A percentile compares a stretch with the other conserved stretches of the same genome.
Evolutionary conservation across 2,113 vertebrate genomes (phyloP).

Genomic region (Vidua macroura): DNA sequence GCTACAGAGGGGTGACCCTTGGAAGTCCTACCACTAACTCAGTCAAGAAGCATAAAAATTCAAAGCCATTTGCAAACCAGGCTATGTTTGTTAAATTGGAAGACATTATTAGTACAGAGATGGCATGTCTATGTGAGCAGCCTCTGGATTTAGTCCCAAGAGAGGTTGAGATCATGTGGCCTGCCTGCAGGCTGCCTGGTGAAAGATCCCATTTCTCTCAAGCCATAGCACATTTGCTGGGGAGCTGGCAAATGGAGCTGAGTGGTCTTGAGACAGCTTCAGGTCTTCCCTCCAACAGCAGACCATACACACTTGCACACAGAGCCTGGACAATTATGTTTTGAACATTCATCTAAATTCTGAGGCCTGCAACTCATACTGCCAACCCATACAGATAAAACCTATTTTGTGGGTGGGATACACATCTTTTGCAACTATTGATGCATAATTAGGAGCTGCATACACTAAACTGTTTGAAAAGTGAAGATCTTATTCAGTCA

Average conservation of each 20-base stretch:
- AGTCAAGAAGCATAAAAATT: background rate
- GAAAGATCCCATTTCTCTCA: background rate
- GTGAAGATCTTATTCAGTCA: background rate
- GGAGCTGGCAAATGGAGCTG: background rate
- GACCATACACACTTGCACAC: background rate
- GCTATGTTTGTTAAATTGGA: background rate
- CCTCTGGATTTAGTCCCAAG: background rate
- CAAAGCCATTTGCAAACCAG: background rate
- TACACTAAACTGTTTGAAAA: background rate
- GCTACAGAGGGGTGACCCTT: background rate
- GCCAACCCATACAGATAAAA: background rate
- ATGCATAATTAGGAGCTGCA: background rate
- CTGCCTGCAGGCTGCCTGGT: background rate
- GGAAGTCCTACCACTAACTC: background rate
- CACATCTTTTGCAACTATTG: background rate
- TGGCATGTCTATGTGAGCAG: background rate
- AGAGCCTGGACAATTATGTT: background rate
- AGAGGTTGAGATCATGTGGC: background rate
- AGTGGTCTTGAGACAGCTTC: background rate
- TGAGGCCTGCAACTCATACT: background rate
- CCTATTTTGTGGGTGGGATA: background rate
- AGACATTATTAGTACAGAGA: background rate
- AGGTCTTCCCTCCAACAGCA: background rate
- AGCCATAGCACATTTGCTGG: rapidly evolving
- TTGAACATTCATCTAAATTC: background rate